Base-by-base conservation (phyloP, 2,797 vertebrate species). In the Poeciliopsis paucimaculata region DNA sequence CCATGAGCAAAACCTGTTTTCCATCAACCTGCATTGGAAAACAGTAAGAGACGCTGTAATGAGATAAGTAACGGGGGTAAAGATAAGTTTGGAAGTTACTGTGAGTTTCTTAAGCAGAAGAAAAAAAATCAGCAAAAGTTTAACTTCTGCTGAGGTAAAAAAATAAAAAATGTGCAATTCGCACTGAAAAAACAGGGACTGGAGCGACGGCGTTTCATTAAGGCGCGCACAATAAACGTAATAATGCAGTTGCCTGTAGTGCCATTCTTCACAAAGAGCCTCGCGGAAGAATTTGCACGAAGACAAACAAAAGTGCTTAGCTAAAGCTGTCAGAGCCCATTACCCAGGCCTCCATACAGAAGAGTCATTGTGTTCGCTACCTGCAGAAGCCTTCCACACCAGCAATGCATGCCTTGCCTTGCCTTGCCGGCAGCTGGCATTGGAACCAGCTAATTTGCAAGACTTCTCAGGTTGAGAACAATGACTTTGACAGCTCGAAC, bases 401-500 rank as follows among this genome's bases (percentile, higher is more conserved):
- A 85, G 88, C 82, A 86, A 88, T 85, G 82, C 86, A 84, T 86
- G 82, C 49, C 81, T 81, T 68, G 80, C 81, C 79, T 41, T 41
- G 39, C 39, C 39, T 41, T 41, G 23, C 76, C 84, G 78, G 85
- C 91, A 90, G 80, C 86, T 91, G 90, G 84, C 89, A 89, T 79
- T 90, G 88, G 88, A 92, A 92, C 75, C 77, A 85, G 82, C 84
- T 95, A 90, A 93, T 94, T 93, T 94, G 91, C 89, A 90, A 86
- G 90, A 87, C 88, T 91, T 77, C 91, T 92, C 93, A 86, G 91
- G 92, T 91, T 90, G 85, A 92, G 85, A 93, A 93, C 92, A 94
- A 94, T 92, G 91, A 87, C 88, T 92, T n/a, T 94, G 93, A 94
- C 94, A 93, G 93, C 88, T 90, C 7, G 47, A 93, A 92, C 91